Conservation (phyloP, 2,113 vertebrate species). For the Fulmarus glacialis region DNA sequence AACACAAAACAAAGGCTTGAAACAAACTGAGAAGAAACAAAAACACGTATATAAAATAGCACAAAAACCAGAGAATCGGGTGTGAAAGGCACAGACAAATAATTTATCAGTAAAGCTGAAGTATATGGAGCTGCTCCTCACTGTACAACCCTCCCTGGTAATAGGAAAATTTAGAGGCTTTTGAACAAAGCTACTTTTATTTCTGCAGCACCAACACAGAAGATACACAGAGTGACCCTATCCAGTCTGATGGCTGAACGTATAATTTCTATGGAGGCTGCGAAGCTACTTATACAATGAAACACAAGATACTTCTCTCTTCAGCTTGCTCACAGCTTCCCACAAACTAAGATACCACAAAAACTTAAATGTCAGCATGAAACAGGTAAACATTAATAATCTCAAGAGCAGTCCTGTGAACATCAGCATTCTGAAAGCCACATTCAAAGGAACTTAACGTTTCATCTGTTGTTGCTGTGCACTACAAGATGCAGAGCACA, state of each 20-base stretch:
- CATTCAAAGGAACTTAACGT: rapidly evolving
- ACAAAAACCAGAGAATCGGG: conserved; percentile 58
- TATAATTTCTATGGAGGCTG: neutral
- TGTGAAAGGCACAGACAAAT: conserved; percentile 60
- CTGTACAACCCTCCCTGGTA: conserved; percentile 54
- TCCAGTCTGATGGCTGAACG: neutral
- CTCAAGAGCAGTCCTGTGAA: neutral
- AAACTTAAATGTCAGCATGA: neutral
- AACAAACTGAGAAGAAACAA: conserved; percentile 71
- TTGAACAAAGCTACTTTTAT: conserved; percentile 70
- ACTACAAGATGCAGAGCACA: neutral
- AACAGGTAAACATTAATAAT: neutral
- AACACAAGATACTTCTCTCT: neutral
- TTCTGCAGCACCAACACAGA: conserved; percentile 44
- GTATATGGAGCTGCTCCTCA: conserved; percentile 48
- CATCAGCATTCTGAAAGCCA: neutral
- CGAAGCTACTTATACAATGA: neutral
- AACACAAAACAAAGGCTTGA: conserved; percentile 68
- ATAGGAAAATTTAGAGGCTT: conserved; percentile 58
- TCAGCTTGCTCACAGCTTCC: neutral
- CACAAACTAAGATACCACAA: neutral
- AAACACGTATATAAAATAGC: conserved; percentile 63
- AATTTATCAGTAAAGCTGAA: conserved; percentile 63
- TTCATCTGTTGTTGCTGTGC: neutral
- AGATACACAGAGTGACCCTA: conserved; percentile 32